These are phyloP conservation scores for Pleuronectes platessa DNA, from an alignment of 2,113 vertebrate genomes.

Conservation along the genomic window DNA sequence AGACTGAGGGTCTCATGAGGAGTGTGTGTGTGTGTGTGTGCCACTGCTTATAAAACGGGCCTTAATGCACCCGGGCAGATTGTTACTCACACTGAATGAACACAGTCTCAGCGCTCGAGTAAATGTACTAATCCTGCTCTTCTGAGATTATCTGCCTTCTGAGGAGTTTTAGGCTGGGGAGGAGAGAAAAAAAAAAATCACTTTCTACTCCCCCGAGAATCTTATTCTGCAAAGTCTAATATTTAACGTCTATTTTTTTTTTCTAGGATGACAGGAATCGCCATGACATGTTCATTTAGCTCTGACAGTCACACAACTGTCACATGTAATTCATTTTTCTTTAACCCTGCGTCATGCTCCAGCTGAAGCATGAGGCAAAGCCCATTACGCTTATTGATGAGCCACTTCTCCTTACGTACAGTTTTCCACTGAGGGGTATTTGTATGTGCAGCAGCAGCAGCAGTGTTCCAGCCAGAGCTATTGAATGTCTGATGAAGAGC, in stretches of 20 bases:
- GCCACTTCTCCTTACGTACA: constrained; percentile 26
- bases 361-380: constrained; percentile 23
- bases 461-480: constrained; percentile 42
- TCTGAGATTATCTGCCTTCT: constrained; percentile 57
- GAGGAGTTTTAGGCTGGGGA: constrained; percentile 33
- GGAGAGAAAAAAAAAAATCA: constrained; percentile 11
- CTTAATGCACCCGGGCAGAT: constrained; percentile 16
- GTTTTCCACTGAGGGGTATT: constrained; percentile 12
- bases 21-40: constrained; percentile 19
- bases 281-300: constrained; percentile 12
- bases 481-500: constrained; percentile 39
- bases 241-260: background rate
- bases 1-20: constrained; percentile 5
- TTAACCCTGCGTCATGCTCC: background rate
- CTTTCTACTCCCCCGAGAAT: constrained; percentile 27
- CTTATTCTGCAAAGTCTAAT: constrained; percentile 26
- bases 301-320: background rate
- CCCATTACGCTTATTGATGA: constrained; percentile 7
- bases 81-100: constrained; percentile 28
- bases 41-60: constrained; percentile 18
- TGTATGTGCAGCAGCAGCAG: constrained; percentile 17
- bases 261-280: constrained; percentile 2
- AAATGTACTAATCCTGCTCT: constrained; percentile 44
- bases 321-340: constrained; percentile 18
- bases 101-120: constrained; percentile 13